These are phyloP conservation scores for Cavia aperea DNA, from an alignment of 2,113 vertebrate species.

Conservation along the genomic window DNA sequence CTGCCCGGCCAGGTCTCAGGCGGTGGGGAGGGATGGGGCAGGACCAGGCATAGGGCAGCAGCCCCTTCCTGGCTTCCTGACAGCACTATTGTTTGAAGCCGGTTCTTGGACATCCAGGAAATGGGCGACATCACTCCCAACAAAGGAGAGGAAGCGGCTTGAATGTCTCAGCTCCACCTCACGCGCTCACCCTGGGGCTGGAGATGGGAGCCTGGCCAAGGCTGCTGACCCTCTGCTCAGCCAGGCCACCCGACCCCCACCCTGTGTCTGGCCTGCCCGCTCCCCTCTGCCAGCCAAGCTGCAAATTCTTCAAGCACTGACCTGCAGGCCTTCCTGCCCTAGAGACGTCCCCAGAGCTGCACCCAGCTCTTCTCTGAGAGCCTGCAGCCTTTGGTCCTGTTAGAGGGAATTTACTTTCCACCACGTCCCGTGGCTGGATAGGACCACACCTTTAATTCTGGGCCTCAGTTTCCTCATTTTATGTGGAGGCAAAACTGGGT, in stretches of 20 bases:
- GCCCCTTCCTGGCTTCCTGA: conserved; percentile 73
- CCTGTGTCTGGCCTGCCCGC: neutral
- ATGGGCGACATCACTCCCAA: conserved; percentile 72
- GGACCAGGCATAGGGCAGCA: conserved; percentile 59
- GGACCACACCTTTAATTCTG: neutral
- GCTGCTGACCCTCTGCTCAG: conserved; percentile 52
- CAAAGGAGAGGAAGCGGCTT: conserved; percentile 72
- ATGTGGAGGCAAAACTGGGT: neutral
- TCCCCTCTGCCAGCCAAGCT: neutral
- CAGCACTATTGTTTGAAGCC: conserved; percentile 69
- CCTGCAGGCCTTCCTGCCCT: neutral
- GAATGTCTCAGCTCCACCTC: conserved; percentile 68
- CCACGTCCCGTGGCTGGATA: accelerated
- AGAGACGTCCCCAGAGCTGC: neutral
- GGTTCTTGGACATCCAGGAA: conserved; percentile 72
- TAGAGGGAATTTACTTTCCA: neutral
- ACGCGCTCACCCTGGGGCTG: conserved; percentile 47
- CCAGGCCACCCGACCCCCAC: conserved; percentile 30
- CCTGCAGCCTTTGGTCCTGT: neutral
- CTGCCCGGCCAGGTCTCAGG: conserved; percentile 65
- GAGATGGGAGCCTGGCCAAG: conserved; percentile 61
- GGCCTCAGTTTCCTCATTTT: neutral
- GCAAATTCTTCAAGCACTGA: neutral
- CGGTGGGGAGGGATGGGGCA: conserved; percentile 66
- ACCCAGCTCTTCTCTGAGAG: neutral